Evolutionary conservation across 2,888 invertebrate species (phyloP).

Genomic region (Cheilosia scutellata): DNA sequence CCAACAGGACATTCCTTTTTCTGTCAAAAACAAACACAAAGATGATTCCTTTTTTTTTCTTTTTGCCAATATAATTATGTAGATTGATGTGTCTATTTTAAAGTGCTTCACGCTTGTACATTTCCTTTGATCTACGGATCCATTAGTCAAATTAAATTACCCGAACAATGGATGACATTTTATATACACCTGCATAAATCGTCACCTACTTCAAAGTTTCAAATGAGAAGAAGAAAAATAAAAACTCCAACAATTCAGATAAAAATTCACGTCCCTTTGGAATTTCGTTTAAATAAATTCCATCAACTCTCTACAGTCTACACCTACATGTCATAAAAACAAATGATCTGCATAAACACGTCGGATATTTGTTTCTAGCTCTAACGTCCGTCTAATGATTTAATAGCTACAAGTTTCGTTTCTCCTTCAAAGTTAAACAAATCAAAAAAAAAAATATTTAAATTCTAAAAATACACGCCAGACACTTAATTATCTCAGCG

Average conservation of each 20-base stretch:
- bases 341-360: constrained; percentile 34
- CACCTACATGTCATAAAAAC: constrained; percentile 10
- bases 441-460: neutral
- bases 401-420: constrained; percentile 29
- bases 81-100: too few relatives aligned
- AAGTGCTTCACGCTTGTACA: neutral
- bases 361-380: constrained; percentile 25
- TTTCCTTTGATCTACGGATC: constrained; percentile 6
- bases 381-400: constrained; percentile 46
- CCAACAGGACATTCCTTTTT: too few relatives aligned
- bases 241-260: constrained; percentile 1
- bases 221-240: neutral
- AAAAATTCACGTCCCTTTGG: neutral
- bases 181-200: constrained; percentile 18
- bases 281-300: constrained; percentile 17
- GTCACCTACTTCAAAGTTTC: constrained; percentile 27
- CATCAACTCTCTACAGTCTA: neutral
- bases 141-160: constrained; percentile 27
- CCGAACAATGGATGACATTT: neutral
- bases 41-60: too few relatives aligned
- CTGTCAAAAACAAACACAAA: too few relatives aligned
- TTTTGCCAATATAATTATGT: too few relatives aligned
- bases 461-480: constrained; percentile 62
- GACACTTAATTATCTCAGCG: constrained; percentile 66
- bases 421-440: constrained; percentile 1